Percentiles rank a stretch among this genome's conserved stretches.
Conservation (phyloP, 2,888 invertebrate genomes). For the Drosophila rubida region DNA sequence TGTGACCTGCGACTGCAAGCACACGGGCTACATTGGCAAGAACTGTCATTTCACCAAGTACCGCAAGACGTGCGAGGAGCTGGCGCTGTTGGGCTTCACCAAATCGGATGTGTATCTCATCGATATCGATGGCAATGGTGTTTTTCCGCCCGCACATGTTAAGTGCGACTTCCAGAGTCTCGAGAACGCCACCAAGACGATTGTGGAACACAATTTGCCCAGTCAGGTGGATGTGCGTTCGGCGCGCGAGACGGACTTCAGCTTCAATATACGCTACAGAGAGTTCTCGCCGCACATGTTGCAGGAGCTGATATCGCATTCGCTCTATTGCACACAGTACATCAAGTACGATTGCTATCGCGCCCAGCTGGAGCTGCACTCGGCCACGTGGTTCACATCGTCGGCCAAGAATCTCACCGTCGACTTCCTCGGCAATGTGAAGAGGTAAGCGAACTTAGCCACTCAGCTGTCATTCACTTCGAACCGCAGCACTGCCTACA, state of each 20-base stretch:
- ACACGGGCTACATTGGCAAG: conserved; percentile 95
- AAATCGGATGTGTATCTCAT: conserved; percentile 96
- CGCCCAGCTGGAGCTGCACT: conserved; percentile 94
- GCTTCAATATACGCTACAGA: conserved; percentile 93
- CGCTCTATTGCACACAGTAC: conserved; percentile 94
- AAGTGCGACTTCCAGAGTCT: conserved; percentile 96
- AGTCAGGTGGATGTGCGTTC: conserved; percentile 95
- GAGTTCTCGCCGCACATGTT: conserved; percentile 96
- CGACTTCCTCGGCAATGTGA: conserved; percentile 93
- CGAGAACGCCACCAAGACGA: conserved; percentile 93
- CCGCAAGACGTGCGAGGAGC: conserved; percentile 95
- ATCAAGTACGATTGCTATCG: conserved; percentile 96
- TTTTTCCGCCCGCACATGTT: conserved; percentile 95
- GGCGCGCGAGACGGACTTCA: conserved; percentile 91
- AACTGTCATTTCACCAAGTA: conserved; percentile 97
- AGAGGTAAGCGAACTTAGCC: conserved; percentile 86
- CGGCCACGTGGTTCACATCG: conserved; percentile 95
- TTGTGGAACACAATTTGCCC: conserved; percentile 95
- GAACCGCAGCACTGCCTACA: neutral
- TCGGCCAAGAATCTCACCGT: conserved; percentile 91
- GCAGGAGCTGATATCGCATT: conserved; percentile 95
- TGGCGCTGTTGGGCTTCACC: conserved; percentile 94
- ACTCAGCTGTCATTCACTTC: conserved; percentile 35
- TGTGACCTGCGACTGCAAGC: conserved; percentile 95
- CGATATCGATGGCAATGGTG: conserved; percentile 97